phyloP scores from a whole-genome alignment of 1,140 invertebrate genomes.

The Platorchestia sp. region DNA sequence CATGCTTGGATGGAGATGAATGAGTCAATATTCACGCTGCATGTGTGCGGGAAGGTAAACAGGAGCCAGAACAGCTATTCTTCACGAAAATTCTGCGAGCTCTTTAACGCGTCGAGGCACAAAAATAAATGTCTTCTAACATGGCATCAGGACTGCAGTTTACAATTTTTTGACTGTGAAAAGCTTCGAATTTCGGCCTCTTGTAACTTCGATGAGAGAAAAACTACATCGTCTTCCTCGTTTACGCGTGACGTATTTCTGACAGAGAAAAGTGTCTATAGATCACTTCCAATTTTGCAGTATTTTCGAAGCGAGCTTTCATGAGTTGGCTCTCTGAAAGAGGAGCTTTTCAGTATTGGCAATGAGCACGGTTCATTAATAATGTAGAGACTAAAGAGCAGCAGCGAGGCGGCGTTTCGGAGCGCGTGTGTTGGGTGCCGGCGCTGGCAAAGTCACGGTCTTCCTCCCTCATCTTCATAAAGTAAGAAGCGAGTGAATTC shows the following conservation, averaged over 20 bases:
- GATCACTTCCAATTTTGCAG: background rate
- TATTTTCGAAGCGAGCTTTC: slow-evolving; percentile 6
- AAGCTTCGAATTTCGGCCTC: background rate
- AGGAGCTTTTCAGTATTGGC: slow-evolving; percentile 29
- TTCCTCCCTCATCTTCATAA: slow-evolving; percentile 23
- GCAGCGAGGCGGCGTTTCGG: slow-evolving; percentile 10
- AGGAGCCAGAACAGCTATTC: background rate
- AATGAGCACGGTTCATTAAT: slow-evolving; percentile 31
- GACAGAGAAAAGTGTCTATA: slow-evolving; percentile 21
- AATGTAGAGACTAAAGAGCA: slow-evolving; percentile 27
- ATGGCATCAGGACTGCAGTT: background rate
- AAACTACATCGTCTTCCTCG: background rate
- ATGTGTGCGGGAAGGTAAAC: background rate
- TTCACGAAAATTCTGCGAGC: background rate
- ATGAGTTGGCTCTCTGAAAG: background rate
- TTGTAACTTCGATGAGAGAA: background rate
- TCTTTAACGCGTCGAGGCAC: background rate
- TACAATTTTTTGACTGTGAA: background rate
- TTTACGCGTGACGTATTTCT: background rate
- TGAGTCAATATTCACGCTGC: background rate
- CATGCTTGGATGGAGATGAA: background rate
- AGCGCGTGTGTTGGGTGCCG: background rate
- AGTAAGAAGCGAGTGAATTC: slow-evolving; percentile 15
- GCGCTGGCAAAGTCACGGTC: slow-evolving; percentile 1
- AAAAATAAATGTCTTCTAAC: background rate